phyloP scores from a whole-genome alignment of 2,888 invertebrate genomes.

The Mystacides longicornis region DNA sequence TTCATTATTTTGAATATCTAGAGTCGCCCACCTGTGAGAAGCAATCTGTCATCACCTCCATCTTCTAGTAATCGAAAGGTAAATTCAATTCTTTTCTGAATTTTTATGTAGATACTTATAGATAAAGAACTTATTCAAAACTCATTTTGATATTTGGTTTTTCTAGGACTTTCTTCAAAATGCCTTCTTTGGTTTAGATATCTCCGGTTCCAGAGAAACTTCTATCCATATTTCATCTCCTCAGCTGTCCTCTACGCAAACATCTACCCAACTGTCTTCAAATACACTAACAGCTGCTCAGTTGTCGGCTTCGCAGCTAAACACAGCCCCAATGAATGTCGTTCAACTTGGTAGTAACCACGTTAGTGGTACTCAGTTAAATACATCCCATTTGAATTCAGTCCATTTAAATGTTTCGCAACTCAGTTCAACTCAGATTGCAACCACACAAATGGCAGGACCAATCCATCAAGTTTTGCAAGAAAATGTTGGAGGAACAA shows the following conservation, averaged over 20 bases:
- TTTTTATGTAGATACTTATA: too few relatives aligned
- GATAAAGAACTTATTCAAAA: too few relatives aligned
- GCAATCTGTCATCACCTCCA: not conserved
- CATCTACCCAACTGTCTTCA: not conserved
- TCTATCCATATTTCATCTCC: not conserved
- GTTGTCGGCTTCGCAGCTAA: not conserved
- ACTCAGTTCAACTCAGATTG: not conserved
- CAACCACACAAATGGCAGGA: not conserved
- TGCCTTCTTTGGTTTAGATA: not conserved
- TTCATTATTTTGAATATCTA: too few relatives aligned
- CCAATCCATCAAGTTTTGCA: constrained; percentile 36
- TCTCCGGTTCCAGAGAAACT: not conserved
- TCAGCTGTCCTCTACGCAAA: not conserved
- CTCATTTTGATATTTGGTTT: too few relatives aligned
- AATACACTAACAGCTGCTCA: not conserved
- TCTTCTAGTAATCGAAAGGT: not conserved
- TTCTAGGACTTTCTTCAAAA: not conserved
- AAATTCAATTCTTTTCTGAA: not conserved
- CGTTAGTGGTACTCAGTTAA: too few relatives aligned
- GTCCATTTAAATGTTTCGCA: too few relatives aligned
- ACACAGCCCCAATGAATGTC: not conserved
- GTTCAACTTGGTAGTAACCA: too few relatives aligned
- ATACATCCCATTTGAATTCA: too few relatives aligned
- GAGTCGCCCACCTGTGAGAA: not conserved
- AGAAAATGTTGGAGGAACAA: constrained; percentile 91